Conservation (phyloP, 2,113 vertebrate genomes). For the Lasiurus cinereus region DNA sequence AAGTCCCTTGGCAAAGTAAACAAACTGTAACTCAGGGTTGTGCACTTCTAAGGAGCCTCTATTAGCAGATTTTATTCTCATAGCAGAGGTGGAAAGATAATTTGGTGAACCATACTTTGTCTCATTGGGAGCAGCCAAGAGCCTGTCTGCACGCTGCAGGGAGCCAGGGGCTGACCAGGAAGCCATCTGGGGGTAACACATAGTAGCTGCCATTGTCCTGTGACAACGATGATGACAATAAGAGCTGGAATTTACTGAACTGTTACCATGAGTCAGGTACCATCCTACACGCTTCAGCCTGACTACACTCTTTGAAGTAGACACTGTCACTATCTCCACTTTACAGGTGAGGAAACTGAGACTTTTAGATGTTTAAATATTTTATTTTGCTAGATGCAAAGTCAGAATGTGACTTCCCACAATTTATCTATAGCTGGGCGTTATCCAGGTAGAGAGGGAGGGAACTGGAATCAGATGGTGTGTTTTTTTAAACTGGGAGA, state of each 20-base stretch:
- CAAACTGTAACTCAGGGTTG: conserved; percentile 87
- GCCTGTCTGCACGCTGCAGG: background rate
- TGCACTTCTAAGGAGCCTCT: conserved; percentile 80
- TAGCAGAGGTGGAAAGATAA: conserved; percentile 82
- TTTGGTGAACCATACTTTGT: conserved; percentile 71
- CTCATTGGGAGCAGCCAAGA: conserved; percentile 44
- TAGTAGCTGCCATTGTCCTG: conserved; percentile 5
- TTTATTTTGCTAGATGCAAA: background rate
- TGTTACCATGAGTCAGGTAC: background rate
- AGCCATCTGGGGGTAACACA: background rate
- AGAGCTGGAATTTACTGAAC: conserved; percentile 24
- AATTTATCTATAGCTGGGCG: background rate
- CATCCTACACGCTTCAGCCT: background rate
- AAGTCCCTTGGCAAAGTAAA: conserved; percentile 90
- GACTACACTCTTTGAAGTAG: background rate
- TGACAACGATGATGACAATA: background rate
- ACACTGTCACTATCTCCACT: background rate
- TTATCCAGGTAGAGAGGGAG: background rate
- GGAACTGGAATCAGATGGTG: background rate
- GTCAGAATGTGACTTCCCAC: background rate
- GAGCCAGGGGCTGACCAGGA: background rate
- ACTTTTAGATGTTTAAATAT: background rate
- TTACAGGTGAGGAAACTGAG: conserved; percentile 62
- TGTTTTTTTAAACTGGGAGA: background rate
- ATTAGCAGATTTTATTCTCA: conserved; percentile 82